phyloP scores from a whole-genome alignment of 2,113 vertebrate species.

The Nyctereutes procyonoides region DNA sequence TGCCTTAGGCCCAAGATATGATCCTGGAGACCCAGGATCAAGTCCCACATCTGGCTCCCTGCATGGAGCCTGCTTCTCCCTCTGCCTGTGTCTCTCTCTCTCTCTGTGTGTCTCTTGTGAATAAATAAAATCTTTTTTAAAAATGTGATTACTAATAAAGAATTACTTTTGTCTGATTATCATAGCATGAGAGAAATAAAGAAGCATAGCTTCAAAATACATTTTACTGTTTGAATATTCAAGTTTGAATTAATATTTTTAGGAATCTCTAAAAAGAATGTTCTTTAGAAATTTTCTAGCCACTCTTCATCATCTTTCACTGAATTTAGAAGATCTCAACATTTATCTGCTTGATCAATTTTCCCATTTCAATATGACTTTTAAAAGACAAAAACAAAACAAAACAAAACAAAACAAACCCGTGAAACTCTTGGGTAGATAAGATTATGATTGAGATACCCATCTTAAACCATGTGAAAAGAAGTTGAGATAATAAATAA shows the following conservation, averaged over 20 bases:
- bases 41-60: no score
- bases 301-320: background rate
- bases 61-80: no score
- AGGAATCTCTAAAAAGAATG: background rate
- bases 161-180: background rate
- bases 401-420: background rate
- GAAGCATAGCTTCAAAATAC: background rate
- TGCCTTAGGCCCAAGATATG: no score
- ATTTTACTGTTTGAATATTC: background rate
- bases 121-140: background rate
- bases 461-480: background rate
- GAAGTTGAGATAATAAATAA: background rate
- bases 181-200: background rate
- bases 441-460: background rate
- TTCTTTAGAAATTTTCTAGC: background rate
- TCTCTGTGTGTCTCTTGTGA: no score
- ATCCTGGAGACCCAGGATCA: no score
- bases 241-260: slow-evolving; percentile 7
- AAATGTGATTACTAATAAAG: background rate
- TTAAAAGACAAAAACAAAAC: background rate
- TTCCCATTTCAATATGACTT: background rate
- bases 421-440: background rate
- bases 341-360: background rate
- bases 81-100: no score
- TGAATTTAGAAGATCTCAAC: slow-evolving; percentile 25